A percentile compares a stretch with the other conserved stretches of the same genome.
Conservation (phyloP, 2,888 invertebrate genomes). For the Copidosoma aretas region DNA sequence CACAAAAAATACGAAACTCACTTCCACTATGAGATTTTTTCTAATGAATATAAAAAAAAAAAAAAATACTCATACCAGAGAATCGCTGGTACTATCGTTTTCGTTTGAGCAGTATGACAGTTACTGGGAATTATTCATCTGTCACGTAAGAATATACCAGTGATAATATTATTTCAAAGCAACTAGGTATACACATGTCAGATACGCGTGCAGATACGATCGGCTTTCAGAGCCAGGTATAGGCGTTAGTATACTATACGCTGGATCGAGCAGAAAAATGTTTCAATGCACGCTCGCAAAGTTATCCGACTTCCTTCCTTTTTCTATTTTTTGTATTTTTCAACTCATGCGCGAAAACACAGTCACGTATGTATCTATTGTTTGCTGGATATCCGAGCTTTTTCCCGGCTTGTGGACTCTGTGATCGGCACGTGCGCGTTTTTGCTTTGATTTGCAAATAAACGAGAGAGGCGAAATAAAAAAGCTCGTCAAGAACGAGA, state of each 20-base stretch:
- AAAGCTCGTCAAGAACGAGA: no score
- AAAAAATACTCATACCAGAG: no score
- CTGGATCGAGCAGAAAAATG: constrained; percentile 9
- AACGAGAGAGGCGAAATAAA: no score
- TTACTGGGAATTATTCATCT: background rate
- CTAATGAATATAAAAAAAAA: no score
- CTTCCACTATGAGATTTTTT: no score
- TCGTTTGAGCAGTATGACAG: background rate
- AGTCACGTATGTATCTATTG: no score
- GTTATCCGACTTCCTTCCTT: background rate
- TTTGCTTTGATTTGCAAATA: background rate
- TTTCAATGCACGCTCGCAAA: constrained; percentile 11
- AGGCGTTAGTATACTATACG: no score
- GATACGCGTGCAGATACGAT: background rate
- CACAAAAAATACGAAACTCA: no score
- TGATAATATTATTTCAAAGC: background rate
- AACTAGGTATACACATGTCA: no score
- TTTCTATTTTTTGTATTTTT: background rate
- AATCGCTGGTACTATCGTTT: background rate
- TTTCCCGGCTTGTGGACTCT: background rate
- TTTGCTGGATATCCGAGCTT: background rate
- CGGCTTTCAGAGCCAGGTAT: background rate
- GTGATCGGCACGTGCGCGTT: constrained; percentile 8
- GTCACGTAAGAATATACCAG: background rate
- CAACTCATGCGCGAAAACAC: background rate